Base-by-base conservation (phyloP, 2,888 invertebrate genomes). In the Lampropteryx suffumata region DNA sequence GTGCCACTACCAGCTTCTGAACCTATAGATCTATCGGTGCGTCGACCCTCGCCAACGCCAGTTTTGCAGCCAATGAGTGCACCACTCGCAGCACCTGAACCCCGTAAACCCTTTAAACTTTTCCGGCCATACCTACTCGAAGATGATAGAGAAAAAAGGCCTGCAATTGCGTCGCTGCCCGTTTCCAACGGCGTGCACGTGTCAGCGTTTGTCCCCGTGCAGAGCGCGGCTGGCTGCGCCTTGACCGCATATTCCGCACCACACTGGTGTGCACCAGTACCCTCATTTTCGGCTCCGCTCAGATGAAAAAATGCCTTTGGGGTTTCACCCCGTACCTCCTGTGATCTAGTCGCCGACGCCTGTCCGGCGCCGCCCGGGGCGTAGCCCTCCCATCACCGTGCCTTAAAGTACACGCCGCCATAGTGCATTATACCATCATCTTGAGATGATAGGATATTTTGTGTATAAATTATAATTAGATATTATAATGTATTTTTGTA, bases 81-180 rank as follows among this genome's bases (percentile, higher is more conserved):
- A 35, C 71, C 75, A 28, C 71, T 73, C 53, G 65, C 79, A 55
- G 71, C 74, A 59, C 66, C 73, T 39, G 80, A 82, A 60, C 76
- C 88, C 35, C 88, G 90, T 64, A 93, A 93, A 78, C 94, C 95
- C 43, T 93, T 94, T 65, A 95, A 95, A 74, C 83, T 95, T 30
- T 95, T 95, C 82, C 94, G 95, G 72, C 95, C 95, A 24, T 95
- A 95, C 77, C 87, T 95, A 41, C 90, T 94, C 57, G 94, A 94
- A 67, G 92, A 94, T 33, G 90, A 92, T 33, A 91, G 92, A 48
- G 91, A 81, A 40, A 90, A 74, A 57, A 69, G 79, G 57, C 82
- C 84, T 12, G 71, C 80, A 9, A 62, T 83, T 42, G 86, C 86
- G 26, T 83, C 84, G 9, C 67, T 84, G 59, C 85, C 85, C 2